Evolutionary conservation across 2,113 vertebrate genomes (phyloP).

Genomic region (Macquaria ambigua): DNA sequence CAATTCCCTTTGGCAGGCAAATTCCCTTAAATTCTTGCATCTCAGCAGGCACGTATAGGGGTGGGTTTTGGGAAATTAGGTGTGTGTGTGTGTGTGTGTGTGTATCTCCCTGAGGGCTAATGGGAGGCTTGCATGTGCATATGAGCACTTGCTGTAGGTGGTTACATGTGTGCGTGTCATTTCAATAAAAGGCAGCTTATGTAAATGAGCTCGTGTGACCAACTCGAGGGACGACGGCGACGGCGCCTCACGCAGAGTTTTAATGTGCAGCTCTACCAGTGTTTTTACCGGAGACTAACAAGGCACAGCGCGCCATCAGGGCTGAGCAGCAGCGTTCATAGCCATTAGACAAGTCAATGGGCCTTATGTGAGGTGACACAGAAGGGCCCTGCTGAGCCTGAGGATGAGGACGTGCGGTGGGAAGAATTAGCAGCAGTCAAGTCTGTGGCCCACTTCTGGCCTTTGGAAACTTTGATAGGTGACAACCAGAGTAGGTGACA

Average conservation of each 20-base stretch:
- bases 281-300: slow-evolving; percentile 52
- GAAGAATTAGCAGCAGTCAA: slow-evolving; percentile 53
- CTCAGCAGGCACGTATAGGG: slow-evolving; percentile 60
- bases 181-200: slow-evolving; percentile 75
- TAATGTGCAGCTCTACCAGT: slow-evolving; percentile 47
- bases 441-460: slow-evolving; percentile 62
- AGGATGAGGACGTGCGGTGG: slow-evolving; percentile 23
- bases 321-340: slow-evolving; percentile 27
- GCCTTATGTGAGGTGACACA: slow-evolving; percentile 35
- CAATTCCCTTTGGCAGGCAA: slow-evolving; percentile 68
- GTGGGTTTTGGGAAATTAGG: slow-evolving; percentile 66
- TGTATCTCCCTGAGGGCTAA: slow-evolving; percentile 54
- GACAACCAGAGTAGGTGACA: slow-evolving; percentile 63
- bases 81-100: slow-evolving; percentile 38
- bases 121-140: slow-evolving; percentile 36
- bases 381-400: slow-evolving; percentile 33
- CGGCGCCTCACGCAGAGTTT: slow-evolving; percentile 55
- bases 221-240: slow-evolving; percentile 51
- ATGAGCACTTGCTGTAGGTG: slow-evolving; percentile 58
- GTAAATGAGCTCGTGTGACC: slow-evolving; percentile 70
- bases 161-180: slow-evolving; percentile 40
- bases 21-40: slow-evolving; percentile 74
- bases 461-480: slow-evolving; percentile 57
- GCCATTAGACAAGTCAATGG: slow-evolving; percentile 48
- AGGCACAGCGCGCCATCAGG: slow-evolving; percentile 23